Evolutionary conservation across 2,888 invertebrate species (phyloP), one percentile per base, ranked within the genome.

Genomic region (Netelia inedita): DNA sequence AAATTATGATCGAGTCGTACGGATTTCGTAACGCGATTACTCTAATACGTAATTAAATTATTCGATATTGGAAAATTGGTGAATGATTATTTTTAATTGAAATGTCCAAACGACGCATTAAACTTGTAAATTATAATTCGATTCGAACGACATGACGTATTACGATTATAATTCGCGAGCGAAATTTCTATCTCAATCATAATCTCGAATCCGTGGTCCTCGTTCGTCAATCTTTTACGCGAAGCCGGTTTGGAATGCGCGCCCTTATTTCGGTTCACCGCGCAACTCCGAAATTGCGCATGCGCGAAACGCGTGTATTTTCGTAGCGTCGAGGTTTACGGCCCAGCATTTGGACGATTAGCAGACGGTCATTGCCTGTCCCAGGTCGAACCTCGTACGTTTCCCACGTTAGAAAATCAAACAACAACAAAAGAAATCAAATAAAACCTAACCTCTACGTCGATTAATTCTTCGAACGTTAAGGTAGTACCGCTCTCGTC

Each of bases 321-420:
- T 75, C 19, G 65, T 75, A 65, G 63, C 65, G 41, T 65, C 75
- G 65, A 14, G 50, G 10, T 23, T 35, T 11, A 6, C 14, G 46
- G 14, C 10, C 11, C 2, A 14, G 0, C 55, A 55, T 63, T 65
- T 65, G 53, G 65, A 75, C 55, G 75, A 55, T 75, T 41, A 63
- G 55, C 75, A 75, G 75, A 75, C 75, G 75, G 65, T 65, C 41
- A 75, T 65, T 75, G 68, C 23, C 50, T 19, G 46, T 14, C 66
- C 21, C 21, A 14, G n/a, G 68, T 21, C 68, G 11, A 23, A 50
- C 23, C 53, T 74, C 35, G 19, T 35, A 74, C 41, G 21, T 57
- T 41, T 55, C 50, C 14, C 16, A 1, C 16, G 19, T 11, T 10
- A 50, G 16, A 28, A 35, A 6, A 50, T n/a, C 41, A 9, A 50